Conservation (phyloP, 35 echinoderm and acorn worm species). For the Eucidaris tribuloides region DNA sequence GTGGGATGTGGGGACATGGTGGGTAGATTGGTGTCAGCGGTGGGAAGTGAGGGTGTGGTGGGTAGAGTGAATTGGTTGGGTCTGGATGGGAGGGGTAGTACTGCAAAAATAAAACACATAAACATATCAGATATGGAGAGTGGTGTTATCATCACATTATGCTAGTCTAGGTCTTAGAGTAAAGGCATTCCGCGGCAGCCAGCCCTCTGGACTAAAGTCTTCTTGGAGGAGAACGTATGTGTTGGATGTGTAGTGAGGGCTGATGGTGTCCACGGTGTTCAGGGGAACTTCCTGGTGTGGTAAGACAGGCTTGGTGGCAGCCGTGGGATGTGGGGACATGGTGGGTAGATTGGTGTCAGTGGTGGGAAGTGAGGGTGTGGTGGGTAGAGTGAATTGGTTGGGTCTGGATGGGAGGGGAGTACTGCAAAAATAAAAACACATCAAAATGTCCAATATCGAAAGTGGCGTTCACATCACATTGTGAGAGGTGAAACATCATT, state of each 20-base stretch:
- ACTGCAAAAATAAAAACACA: too few relatives aligned
- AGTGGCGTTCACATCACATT: too few relatives aligned
- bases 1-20: conserved; percentile 28
- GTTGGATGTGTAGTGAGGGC: conserved; percentile 69
- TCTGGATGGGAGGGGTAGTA: neutral
- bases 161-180: too few relatives aligned
- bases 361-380: conserved; percentile 23
- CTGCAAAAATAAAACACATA: neutral
- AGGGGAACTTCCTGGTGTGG: neutral
- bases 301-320: too few relatives aligned
- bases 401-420: neutral
- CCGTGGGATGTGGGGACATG: too few relatives aligned
- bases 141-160: too few relatives aligned
- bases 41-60: too few relatives aligned
- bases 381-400: neutral
- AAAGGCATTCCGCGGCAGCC: too few relatives aligned
- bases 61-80: neutral
- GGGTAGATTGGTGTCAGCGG: conserved; percentile 19
- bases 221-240: conserved; percentile 85
- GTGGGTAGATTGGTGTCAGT: too few relatives aligned
- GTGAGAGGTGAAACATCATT: too few relatives aligned
- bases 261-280: conserved; percentile 54
- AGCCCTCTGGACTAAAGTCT: conserved; percentile 89
- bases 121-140: too few relatives aligned
- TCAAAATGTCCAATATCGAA: too few relatives aligned